Conservation (phyloP, 2,888 invertebrate genomes). For the Dyspetes luteomarginatus region DNA sequence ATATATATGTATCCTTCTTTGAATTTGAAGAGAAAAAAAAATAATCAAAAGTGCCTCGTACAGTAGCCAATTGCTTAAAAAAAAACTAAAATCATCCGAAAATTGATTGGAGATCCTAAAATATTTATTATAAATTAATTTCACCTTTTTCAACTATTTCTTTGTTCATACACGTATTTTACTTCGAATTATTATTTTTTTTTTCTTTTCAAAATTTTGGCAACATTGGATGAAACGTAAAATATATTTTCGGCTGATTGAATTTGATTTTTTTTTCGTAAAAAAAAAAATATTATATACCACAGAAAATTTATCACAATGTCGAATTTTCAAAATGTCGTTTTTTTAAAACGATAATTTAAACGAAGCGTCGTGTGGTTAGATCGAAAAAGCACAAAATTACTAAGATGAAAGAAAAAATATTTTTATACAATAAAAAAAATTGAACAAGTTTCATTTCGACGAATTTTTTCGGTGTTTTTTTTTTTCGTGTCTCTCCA, state of each 20-base stretch:
- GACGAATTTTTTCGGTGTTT: slow-evolving; percentile 3
- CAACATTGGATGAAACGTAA: slow-evolving; percentile 60
- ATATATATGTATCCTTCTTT: slow-evolving; percentile 37
- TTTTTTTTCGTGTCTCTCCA: background rate
- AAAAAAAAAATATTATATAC: slow-evolving; percentile 43
- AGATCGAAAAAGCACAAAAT: slow-evolving; percentile 7
- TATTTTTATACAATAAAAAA: background rate
- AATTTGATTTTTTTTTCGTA: background rate
- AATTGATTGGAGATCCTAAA: slow-evolving; percentile 4
- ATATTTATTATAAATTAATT: slow-evolving; percentile 19
- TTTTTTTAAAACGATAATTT: slow-evolving; percentile 1
- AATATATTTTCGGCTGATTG: slow-evolving; percentile 37
- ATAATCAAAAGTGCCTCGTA: background rate
- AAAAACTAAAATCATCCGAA: slow-evolving; percentile 14
- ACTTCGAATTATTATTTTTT: background rate
- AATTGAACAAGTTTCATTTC: slow-evolving; percentile 13
- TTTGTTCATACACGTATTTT: background rate
- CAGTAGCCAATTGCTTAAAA: background rate
- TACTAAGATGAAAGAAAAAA: background rate
- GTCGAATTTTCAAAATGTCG: slow-evolving; percentile 47
- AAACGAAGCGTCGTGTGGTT: background rate
- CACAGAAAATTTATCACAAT: slow-evolving; percentile 72
- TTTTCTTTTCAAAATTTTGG: slow-evolving; percentile 62
- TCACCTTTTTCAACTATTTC: too few species aligned
- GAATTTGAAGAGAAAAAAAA: background rate